Evolutionary conservation across 1,140 invertebrate species (phyloP).

Genomic region (Elymnias hypermnestra): DNA sequence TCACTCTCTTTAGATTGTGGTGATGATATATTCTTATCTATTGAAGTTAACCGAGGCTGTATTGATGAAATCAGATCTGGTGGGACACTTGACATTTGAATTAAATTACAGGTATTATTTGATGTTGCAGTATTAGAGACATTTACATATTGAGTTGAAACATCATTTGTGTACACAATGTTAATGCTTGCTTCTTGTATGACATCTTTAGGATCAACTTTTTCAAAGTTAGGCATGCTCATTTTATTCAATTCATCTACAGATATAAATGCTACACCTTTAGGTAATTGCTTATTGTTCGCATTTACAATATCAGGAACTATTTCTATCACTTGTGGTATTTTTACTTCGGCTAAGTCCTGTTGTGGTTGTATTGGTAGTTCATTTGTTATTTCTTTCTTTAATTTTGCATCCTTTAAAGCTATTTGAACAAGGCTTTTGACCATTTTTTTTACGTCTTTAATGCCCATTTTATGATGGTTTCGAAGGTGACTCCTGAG

Average conservation of each 20-base stretch:
- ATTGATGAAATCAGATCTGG: conserved; percentile 66
- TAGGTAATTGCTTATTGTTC: conserved; percentile 47
- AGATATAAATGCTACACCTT: conserved; percentile 64
- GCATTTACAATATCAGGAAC: conserved; percentile 47
- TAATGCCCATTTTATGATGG: conserved; percentile 73
- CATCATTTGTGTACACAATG: conserved; percentile 63
- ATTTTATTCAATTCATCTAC: conserved; percentile 67
- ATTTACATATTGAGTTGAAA: conserved; percentile 55
- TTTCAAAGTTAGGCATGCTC: conserved; percentile 68
- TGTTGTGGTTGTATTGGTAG: conserved; percentile 21
- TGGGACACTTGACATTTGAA: conserved; percentile 55
- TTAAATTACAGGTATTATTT: conserved; percentile 38
- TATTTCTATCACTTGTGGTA: conserved; percentile 68
- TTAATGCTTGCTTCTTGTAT: conserved; percentile 70
- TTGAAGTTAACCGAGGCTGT: conserved; percentile 27
- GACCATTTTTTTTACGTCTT: conserved; percentile 70
- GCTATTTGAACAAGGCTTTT: conserved; percentile 66
- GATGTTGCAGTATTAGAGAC: conserved; percentile 39
- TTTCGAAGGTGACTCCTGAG: conserved; percentile 61
- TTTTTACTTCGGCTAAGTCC: conserved; percentile 48
- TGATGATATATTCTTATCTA: conserved; percentile 28
- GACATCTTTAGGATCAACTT: conserved; percentile 63
- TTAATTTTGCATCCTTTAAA: conserved; percentile 66
- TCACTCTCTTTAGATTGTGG: conserved; percentile 35
- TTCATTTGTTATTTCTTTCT: conserved; percentile 45